Percentiles rank a stretch among this genome's conserved stretches.
These are phyloP conservation scores for Cylloceria caligata DNA, from an alignment of 2,888 invertebrate species.

Conservation along the genomic window DNA sequence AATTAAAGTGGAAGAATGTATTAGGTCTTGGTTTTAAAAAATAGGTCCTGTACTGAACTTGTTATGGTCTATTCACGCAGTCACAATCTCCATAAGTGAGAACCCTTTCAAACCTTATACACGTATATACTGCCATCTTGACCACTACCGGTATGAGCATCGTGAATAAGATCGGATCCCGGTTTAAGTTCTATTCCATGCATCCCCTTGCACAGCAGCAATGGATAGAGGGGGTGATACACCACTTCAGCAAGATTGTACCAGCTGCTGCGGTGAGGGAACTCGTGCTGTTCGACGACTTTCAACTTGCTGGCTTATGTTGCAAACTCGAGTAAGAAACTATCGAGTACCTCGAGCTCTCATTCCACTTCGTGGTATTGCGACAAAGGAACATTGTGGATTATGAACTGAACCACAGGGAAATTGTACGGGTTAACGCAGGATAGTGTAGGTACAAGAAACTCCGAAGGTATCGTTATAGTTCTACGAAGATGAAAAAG, in stretches of 20 bases:
- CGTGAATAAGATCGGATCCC: constrained; percentile 16
- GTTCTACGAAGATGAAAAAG: no score
- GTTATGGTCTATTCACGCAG: neutral
- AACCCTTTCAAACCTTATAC: no score
- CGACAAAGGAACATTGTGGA: constrained; percentile 39
- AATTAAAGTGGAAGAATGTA: neutral
- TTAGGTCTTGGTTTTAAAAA: neutral
- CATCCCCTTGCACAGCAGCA: constrained; percentile 52
- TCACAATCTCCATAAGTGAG: neutral
- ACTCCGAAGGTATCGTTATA: neutral
- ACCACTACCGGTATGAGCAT: neutral
- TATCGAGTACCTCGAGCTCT: constrained; percentile 24
- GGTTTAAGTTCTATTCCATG: constrained; percentile 56
- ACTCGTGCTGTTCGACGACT: constrained; percentile 51
- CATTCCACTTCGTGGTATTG: neutral
- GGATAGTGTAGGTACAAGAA: neutral
- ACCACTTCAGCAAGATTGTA: constrained; percentile 26
- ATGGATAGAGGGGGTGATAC: constrained; percentile 42
- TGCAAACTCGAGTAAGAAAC: constrained; percentile 61
- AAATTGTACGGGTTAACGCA: constrained; percentile 16
- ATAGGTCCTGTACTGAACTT: no score
- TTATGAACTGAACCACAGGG: constrained; percentile 35
- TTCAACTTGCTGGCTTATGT: constrained; percentile 60
- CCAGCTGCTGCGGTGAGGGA: constrained; percentile 33
- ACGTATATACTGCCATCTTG: neutral